Evolutionary conservation across 2,113 vertebrate genomes (phyloP), one percentile per base, ranked within the genome.

Genomic region (Eptesicus fuscus): DNA sequence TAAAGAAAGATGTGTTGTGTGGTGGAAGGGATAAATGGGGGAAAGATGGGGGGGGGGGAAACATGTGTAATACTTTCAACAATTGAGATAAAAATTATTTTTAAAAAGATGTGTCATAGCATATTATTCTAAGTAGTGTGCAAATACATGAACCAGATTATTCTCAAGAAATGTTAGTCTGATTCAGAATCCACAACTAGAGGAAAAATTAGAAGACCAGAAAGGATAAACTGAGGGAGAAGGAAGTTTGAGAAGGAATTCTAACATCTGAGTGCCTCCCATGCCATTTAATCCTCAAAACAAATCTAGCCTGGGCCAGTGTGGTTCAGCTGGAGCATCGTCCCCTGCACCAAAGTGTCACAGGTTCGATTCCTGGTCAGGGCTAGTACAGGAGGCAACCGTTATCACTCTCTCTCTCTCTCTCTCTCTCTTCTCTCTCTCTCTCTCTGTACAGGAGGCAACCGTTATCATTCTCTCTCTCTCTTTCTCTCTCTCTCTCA

Each of bases 161-260:
- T 67, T 94, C 82, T 83, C 53, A 95, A 67, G 20, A 83, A 95
- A 89, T 42, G 83, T 56, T n/a, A 76, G 83, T 70, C 23, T 87
- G 30, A 86, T 17, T 94, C 14, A 71, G 12, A 90, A 16, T 28
- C 53, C 30, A 83, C 35, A 92, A 53, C 2, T 42, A 56, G 6
- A 96, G 44, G 17, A 84, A 93, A 83, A 94, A 83, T 30, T 30
- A 56, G 28, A 79, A 30, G 5, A 49, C 23, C 51, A 22, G 13
- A 94, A 78, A 89, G 40, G 40, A 77, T 20, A 79, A 63, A 63
- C 5, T 82, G 42, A 59, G 22, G n/a, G 37, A 49, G 83, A 9
- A 85, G 35, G 61, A 7, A 5, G 14, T 61, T 0, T 63, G n/a
- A 10, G 47, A 88, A 67, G 59, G 20, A 85, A 88, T 82, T 53